phyloP scores from a whole-genome alignment of 2,113 vertebrate genomes.

The Protomyctophum bolini region DNA sequence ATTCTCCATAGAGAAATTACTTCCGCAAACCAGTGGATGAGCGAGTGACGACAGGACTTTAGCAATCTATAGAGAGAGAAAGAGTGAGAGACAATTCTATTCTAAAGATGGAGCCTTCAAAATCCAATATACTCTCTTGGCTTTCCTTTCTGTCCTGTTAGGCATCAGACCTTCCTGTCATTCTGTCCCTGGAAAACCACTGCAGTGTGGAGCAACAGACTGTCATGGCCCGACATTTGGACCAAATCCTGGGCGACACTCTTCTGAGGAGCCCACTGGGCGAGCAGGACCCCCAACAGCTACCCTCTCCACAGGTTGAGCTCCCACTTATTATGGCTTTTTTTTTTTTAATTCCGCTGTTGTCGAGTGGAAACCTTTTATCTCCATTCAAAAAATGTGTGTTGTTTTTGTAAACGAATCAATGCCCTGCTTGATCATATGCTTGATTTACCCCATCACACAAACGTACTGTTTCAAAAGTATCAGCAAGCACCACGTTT shows the following conservation, averaged over 20 bases:
- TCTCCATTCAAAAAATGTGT: too few relatives aligned
- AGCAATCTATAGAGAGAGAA: too few relatives aligned
- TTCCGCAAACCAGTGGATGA: too few relatives aligned
- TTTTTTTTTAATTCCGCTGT: neutral
- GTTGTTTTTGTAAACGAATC: too few relatives aligned
- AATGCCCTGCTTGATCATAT: neutral
- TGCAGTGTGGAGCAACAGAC: slow-evolving; percentile 90
- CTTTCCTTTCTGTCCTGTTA: slow-evolving; percentile 48
- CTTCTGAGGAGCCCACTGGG: slow-evolving; percentile 79
- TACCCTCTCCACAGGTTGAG: slow-evolving; percentile 90
- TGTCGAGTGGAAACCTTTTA: neutral
- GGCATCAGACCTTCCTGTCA: slow-evolving; percentile 88
- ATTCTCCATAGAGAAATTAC: too few relatives aligned
- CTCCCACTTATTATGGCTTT: neutral
- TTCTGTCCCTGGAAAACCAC: slow-evolving; percentile 93
- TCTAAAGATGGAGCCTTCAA: neutral
- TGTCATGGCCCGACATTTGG: slow-evolving; percentile 82
- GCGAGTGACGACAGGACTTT: too few relatives aligned
- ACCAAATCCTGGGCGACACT: slow-evolving; percentile 84
- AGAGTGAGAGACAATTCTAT: too few relatives aligned
- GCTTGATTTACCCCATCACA: too few relatives aligned
- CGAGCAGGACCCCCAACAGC: slow-evolving; percentile 68
- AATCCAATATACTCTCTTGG: neutral
- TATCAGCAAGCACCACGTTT: too few relatives aligned
- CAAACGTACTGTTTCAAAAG: too few relatives aligned